Evolutionary conservation across 2,113 vertebrate genomes (phyloP), one percentile per base, ranked within the genome.

Genomic region (Sylvilagus bachmani): DNA sequence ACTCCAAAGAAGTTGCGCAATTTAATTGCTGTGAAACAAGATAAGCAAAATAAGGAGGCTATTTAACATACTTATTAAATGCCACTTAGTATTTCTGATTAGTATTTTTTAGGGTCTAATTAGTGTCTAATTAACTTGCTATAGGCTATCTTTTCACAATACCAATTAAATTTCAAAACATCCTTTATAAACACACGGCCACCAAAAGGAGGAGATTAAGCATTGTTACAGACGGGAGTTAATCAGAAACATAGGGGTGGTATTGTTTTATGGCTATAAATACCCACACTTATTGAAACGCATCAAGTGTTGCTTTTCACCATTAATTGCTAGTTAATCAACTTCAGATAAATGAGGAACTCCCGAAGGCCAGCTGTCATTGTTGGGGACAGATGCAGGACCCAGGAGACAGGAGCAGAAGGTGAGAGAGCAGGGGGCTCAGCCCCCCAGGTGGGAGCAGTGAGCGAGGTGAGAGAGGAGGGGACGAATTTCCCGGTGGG

Each of bases 31-130:
- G 44, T 96, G 94, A 98, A 97, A 98, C 96, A 97, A 97, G 98
- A 99, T 98, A 98, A 98, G 97, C 87, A 29, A 97, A 89, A 94
- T 97, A 94, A 98, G 98, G 21, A 93, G 96, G 97, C 97, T 98
- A 98, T 98, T 98, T 98, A 98, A 98, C 98, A 88, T 98, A 98
- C 98, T 98, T 99, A 98, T 98, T 99, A 98, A 98, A 98, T 93
- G 97, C 98, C 98, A 98, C 98, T 99, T 98, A 98, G 98, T 98
- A 98, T 98, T 98, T 98, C 98, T 98, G 98, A 98, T 99, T 98
- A 98, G 98, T 98, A 98, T 98, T 99, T 98, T 58, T 98, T 98
- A 98, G 98, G 98, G 96, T 96, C 96, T 98, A 98, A 99, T 98
- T 98, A 98, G 97, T 98, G 94, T 95, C 98, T 99, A 98, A 98